phyloP scores from a whole-genome alignment of 2,113 vertebrate genomes.

The Sinocyclocheilus grahami region DNA sequence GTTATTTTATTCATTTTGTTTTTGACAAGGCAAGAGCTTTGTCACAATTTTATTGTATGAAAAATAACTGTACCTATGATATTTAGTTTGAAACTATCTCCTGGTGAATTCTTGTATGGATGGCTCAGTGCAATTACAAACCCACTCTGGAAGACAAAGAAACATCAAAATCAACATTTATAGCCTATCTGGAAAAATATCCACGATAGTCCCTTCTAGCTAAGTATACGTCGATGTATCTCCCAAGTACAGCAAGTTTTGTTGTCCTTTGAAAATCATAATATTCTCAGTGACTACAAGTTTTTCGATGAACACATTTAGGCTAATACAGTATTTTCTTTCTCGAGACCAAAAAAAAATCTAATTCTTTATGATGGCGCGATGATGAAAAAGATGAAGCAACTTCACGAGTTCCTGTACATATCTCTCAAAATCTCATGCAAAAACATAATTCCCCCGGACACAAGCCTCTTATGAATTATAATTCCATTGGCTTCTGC shows the following conservation, averaged over 20 bases:
- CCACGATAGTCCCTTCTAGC: too few relatives aligned
- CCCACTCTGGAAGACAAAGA: too few relatives aligned
- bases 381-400: not conserved
- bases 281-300: not conserved
- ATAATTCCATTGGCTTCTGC: not conserved
- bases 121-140: too few relatives aligned
- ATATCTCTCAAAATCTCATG: not conserved
- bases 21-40: not conserved
- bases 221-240: not conserved
- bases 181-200: not conserved
- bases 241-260: not conserved
- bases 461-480: not conserved
- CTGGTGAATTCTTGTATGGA: not conserved
- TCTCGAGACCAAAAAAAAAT: not conserved
- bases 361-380: not conserved
- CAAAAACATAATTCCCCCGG: slow-evolving; percentile 14
- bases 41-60: not conserved
- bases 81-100: not conserved
- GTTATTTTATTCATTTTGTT: not conserved
- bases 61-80: too few relatives aligned
- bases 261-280: not conserved
- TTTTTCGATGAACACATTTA: not conserved
- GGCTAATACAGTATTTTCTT: not conserved
- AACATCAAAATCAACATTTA: not conserved
- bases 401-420: not conserved